Evolutionary conservation across 2,888 invertebrate species (phyloP).

Genomic region (Odontocerum albicorne): DNA sequence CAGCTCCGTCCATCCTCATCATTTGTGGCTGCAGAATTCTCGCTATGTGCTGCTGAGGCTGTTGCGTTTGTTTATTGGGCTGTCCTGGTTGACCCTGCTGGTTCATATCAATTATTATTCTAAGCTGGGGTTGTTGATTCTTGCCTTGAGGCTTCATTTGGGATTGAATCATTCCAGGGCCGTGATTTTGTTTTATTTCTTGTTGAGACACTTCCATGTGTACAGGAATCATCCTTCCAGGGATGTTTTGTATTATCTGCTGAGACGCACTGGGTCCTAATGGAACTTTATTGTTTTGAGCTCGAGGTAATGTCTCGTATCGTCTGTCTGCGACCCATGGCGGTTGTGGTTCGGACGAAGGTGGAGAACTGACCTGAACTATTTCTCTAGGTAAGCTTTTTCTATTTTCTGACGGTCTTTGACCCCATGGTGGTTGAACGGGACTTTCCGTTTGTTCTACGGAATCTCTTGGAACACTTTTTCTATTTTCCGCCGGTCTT

Average conservation of each 20-base stretch:
- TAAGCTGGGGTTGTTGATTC: conserved; percentile 42
- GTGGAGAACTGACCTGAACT: conserved; percentile 45
- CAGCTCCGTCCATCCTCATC: conserved; percentile 54
- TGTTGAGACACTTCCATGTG: conserved; percentile 61
- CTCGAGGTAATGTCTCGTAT: conserved; percentile 51
- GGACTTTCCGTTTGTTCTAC: conserved; percentile 50
- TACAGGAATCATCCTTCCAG: conserved; percentile 63
- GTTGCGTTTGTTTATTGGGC: conserved; percentile 44
- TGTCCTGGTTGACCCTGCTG: conserved; percentile 32
- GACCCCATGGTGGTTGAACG: conserved; percentile 54
- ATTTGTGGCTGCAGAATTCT: conserved; percentile 56
- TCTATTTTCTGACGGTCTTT: conserved; percentile 48
- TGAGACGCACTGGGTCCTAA: conserved; percentile 6
- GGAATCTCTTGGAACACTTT: conserved; percentile 47
- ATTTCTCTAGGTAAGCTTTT: conserved; percentile 48
- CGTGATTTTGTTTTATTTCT: conserved; percentile 44
- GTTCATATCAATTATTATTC: conserved; percentile 53
- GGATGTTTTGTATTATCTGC: conserved; percentile 24
- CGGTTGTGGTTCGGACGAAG: conserved; percentile 42
- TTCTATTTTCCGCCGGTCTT: conserved; percentile 48
- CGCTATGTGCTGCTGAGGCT: conserved; percentile 58
- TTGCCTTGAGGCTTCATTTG: conserved; percentile 10
- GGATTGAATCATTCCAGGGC: conserved; percentile 40
- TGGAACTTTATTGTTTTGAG: conserved; percentile 39
- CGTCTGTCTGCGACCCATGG: conserved; percentile 55